phyloP scores from a whole-genome alignment of 2,888 invertebrate species.

The Notodonta ziczac region DNA sequence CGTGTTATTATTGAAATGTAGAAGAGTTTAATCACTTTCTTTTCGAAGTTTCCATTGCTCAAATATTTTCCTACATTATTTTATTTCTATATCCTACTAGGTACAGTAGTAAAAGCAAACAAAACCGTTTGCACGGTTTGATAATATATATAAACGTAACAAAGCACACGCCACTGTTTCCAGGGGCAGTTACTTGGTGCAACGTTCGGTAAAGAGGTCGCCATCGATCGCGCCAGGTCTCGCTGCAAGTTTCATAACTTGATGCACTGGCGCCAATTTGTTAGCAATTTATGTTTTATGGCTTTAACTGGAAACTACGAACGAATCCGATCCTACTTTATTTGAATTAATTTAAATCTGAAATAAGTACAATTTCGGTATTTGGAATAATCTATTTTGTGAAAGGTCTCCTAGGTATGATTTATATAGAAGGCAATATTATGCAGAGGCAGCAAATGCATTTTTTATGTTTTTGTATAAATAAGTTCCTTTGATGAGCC shows the following conservation, averaged over 20 bases:
- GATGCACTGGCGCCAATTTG: constrained; percentile 63
- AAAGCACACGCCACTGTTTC: constrained; percentile 54
- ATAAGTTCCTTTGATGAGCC: too few relatives aligned
- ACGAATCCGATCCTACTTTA: constrained; percentile 39
- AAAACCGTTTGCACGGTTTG: not conserved
- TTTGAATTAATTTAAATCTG: constrained; percentile 16
- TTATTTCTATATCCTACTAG: not conserved
- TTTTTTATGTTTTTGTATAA: too few relatives aligned
- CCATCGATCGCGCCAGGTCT: constrained; percentile 74
- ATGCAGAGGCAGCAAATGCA: too few relatives aligned
- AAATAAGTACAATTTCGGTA: too few relatives aligned
- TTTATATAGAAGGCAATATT: too few relatives aligned
- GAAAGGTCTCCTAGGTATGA: too few relatives aligned
- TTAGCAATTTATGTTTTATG: constrained; percentile 56
- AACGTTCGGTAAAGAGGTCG: constrained; percentile 81
- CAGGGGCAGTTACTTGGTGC: constrained; percentile 76
- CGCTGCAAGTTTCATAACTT: constrained; percentile 53
- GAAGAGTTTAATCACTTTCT: too few relatives aligned
- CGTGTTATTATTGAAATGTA: too few relatives aligned
- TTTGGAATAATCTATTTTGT: too few relatives aligned
- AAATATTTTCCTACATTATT: not conserved
- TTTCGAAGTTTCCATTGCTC: too few relatives aligned
- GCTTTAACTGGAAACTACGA: constrained; percentile 39
- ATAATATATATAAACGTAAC: constrained; percentile 24
- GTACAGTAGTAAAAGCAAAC: not conserved